Evolutionary conservation across 2,113 vertebrate species (phyloP).

Genomic region (Elachura formosa): DNA sequence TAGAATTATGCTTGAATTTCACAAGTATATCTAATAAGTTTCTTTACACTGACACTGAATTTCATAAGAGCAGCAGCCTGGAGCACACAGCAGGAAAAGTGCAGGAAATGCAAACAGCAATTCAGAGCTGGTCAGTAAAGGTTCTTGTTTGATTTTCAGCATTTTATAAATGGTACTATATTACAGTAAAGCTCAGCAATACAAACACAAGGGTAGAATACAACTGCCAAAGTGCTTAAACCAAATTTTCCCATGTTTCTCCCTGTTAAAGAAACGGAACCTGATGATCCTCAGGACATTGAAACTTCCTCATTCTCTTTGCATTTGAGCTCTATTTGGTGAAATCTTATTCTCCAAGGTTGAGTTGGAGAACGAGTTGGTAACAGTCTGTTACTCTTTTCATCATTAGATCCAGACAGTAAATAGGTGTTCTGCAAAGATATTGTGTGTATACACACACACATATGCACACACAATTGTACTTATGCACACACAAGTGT

Average conservation of each 20-base stretch:
- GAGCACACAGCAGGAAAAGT: neutral
- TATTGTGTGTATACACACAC: rapidly evolving
- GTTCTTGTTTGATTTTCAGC: neutral
- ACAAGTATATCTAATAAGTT: neutral
- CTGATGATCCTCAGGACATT: neutral
- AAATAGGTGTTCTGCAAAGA: neutral
- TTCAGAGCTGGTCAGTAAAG: neutral
- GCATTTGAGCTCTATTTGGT: rapidly evolving
- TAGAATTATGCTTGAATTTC: neutral
- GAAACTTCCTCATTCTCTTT: neutral
- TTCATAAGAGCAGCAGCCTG: neutral
- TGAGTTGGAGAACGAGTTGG: too few relatives aligned
- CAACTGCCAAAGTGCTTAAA: neutral
- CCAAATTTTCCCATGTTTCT: neutral
- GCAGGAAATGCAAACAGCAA: neutral
- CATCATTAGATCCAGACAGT: neutral
- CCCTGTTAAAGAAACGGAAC: neutral
- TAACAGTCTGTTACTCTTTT: rapidly evolving
- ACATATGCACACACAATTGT: too few relatives aligned
- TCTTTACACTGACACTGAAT: neutral
- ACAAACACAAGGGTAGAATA: neutral
- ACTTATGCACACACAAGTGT: neutral
- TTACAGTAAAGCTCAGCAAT: neutral
- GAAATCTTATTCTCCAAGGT: neutral
- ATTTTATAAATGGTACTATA: neutral